These are phyloP conservation scores for Drosophila villosipedis DNA, from an alignment of 2,888 invertebrate genomes.

Conservation along the genomic window DNA sequence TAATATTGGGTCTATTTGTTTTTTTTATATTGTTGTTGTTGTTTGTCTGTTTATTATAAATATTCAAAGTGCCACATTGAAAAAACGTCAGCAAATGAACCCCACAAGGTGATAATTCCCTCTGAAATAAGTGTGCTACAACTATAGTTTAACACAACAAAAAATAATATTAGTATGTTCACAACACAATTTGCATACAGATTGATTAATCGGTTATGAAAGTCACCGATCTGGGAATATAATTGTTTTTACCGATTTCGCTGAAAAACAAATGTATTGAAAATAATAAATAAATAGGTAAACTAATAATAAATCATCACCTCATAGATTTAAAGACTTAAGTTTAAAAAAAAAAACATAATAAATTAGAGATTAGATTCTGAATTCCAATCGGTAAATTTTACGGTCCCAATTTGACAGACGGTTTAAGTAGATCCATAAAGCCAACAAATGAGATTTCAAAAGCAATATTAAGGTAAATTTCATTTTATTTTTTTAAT, in stretches of 20 bases:
- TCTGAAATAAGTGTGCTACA: not conserved
- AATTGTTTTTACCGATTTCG: not conserved
- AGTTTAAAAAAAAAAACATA: not conserved
- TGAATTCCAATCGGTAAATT: not conserved
- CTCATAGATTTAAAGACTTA: too few relatives aligned
- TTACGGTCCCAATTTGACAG: not conserved
- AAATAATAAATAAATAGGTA: not conserved
- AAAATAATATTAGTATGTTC: not conserved
- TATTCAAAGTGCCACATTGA: slow-evolving; percentile 39
- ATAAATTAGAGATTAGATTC: not conserved
- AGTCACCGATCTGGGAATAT: not conserved
- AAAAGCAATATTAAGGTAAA: not conserved
- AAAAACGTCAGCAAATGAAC: slow-evolving; percentile 8
- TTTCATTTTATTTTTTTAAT: not conserved
- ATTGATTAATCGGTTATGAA: not conserved
- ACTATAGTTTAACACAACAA: not conserved
- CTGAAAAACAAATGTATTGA: not conserved
- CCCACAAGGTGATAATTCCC: not conserved
- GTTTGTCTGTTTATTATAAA: not conserved
- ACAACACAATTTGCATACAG: not conserved
- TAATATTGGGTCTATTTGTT: not conserved
- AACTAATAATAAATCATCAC: not conserved
- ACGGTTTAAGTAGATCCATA: not conserved
- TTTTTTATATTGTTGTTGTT: slow-evolving; percentile 18
- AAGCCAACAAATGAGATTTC: not conserved